Evolutionary conservation across 2,113 vertebrate genomes (phyloP).

Genomic region (Silurus meridionalis): DNA sequence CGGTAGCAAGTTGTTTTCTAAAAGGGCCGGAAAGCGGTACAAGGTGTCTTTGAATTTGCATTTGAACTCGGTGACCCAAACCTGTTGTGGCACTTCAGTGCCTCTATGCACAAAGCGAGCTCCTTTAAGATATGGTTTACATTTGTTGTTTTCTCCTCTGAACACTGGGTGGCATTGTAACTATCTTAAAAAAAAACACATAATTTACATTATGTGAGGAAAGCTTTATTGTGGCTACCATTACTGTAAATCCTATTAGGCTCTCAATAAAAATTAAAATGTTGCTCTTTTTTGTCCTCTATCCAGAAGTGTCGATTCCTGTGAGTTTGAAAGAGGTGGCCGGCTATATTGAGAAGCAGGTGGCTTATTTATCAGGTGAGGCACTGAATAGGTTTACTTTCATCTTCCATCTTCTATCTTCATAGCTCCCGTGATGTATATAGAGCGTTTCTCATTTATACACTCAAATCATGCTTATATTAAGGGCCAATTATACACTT

Average conservation of each 20-base stretch:
- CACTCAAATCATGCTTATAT: neutral
- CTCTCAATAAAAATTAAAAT: neutral
- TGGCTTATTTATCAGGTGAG: constrained; percentile 94
- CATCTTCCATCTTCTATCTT: neutral
- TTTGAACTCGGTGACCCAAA: too few relatives aligned
- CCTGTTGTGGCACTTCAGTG: too few relatives aligned
- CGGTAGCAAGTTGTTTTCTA: too few relatives aligned
- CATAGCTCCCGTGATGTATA: neutral
- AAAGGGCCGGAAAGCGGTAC: too few relatives aligned
- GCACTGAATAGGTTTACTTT: neutral
- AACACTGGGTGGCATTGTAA: neutral
- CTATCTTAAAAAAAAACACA: neutral
- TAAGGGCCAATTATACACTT: neutral
- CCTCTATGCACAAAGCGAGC: too few relatives aligned
- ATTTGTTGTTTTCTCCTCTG: neutral
- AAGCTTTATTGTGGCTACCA: too few relatives aligned
- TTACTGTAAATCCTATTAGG: neutral
- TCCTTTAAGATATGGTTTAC: neutral
- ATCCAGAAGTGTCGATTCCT: constrained; percentile 74
- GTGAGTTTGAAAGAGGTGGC: constrained; percentile 82
- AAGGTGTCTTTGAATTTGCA: too few relatives aligned
- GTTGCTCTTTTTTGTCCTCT: constrained; percentile 30
- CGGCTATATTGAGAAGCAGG: constrained; percentile 87
- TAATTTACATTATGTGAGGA: neutral
- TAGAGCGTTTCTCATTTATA: neutral